A percentile compares a stretch with the other conserved stretches of the same genome.
Evolutionary conservation across 2,888 invertebrate genomes (phyloP).

Genomic region (Agonopterix alstromeriana): DNA sequence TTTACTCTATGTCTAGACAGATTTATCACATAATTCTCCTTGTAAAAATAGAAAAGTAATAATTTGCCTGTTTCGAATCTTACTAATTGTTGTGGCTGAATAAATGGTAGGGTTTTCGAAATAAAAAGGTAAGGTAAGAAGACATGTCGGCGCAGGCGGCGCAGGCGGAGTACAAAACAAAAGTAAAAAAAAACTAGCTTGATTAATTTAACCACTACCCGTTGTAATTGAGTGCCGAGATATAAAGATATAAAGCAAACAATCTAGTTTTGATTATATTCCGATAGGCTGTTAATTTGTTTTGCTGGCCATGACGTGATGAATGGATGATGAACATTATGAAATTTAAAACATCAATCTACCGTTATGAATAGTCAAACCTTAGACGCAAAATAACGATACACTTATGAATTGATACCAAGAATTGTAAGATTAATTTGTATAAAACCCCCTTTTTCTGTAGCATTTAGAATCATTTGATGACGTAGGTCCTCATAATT

Average conservation of each 20-base stretch:
- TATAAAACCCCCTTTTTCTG: no score
- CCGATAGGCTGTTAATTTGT: conserved; percentile 55
- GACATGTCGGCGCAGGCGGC: neutral
- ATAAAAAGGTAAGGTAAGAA: neutral
- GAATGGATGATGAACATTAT: no score
- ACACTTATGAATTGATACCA: no score
- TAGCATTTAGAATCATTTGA: no score
- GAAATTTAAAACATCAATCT: no score
- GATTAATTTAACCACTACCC: conserved; percentile 43
- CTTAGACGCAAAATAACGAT: no score
- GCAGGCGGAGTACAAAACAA: neutral
- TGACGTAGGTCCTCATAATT: no score
- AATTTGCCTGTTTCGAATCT: neutral
- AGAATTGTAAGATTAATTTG: no score
- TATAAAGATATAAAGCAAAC: conserved; percentile 57
- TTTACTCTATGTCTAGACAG: neutral
- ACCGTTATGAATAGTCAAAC: no score
- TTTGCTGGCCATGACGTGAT: conserved; percentile 14
- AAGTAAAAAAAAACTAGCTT: conserved; percentile 26
- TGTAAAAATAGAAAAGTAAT: neutral
- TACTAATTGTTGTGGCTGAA: neutral
- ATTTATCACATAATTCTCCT: neutral
- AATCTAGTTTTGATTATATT: conserved; percentile 57
- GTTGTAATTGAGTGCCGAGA: conserved; percentile 39
- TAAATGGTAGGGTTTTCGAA: neutral